Evolutionary conservation across 30 jellyfish, hydroid and myxozoan species (phyloP).

Genomic region (Cassiopea xamachana): DNA sequence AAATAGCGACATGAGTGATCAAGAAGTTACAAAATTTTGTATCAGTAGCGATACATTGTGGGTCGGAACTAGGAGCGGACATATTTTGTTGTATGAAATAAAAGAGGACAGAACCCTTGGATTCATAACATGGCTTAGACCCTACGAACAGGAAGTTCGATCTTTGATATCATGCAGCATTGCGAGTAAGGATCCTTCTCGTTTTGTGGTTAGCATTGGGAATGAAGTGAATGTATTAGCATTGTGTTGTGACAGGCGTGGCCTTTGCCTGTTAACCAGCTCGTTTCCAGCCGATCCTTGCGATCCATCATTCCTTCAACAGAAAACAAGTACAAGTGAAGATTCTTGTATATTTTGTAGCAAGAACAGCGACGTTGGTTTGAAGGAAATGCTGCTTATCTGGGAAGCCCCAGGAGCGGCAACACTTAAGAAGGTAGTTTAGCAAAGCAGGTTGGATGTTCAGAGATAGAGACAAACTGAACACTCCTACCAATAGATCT

Average conservation of each 20-base stretch:
- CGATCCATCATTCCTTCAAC: neutral
- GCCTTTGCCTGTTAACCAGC: slow-evolving; percentile 58
- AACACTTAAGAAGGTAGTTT: slow-evolving; percentile 17
- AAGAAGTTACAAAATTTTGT: slow-evolving; percentile 81
- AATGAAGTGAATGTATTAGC: slow-evolving; percentile 66
- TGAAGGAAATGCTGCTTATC: slow-evolving; percentile 43
- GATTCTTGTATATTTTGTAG: neutral
- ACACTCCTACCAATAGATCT: too few species aligned
- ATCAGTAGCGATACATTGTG: slow-evolving; percentile 77
- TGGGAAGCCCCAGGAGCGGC: slow-evolving; percentile 65
- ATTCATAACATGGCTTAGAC: slow-evolving; percentile 65
- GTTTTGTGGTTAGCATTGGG: slow-evolving; percentile 80
- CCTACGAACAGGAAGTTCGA: slow-evolving; percentile 82
- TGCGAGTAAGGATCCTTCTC: slow-evolving; percentile 32
- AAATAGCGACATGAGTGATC: slow-evolving; percentile 63
- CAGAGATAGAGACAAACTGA: too few species aligned
- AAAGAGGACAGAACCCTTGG: slow-evolving; percentile 1
- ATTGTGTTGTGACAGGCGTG: slow-evolving; percentile 8
- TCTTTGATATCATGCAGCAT: slow-evolving; percentile 24
- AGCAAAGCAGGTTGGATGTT: neutral
- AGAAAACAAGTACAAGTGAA: neutral
- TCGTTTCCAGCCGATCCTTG: slow-evolving; percentile 35
- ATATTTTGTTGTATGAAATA: slow-evolving; percentile 67
- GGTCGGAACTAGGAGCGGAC: slow-evolving; percentile 99
- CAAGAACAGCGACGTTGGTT: slow-evolving; percentile 5